Evolutionary conservation across 2,113 vertebrate genomes (phyloP).

Genomic region (Amphiprion ocellaris): DNA sequence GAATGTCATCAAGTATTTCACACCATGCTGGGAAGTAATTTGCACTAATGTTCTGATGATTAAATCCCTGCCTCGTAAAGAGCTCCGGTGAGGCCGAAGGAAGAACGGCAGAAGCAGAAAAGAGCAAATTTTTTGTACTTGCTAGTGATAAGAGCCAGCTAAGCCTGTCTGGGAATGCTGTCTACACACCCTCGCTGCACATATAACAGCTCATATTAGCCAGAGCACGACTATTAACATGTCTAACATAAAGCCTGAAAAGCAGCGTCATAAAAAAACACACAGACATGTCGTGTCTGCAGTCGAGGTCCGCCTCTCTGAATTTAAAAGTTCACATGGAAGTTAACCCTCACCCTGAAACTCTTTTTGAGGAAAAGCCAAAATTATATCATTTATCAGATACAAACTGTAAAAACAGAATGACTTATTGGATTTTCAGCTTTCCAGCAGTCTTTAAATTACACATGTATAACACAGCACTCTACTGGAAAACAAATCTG

Average conservation of each 20-base stretch:
- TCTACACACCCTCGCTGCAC: constrained; percentile 33
- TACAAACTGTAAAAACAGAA: too few relatives aligned
- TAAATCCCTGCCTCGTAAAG: constrained; percentile 31
- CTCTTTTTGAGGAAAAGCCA: too few relatives aligned
- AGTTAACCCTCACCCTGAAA: too few relatives aligned
- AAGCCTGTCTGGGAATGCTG: constrained; percentile 68
- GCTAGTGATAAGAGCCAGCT: constrained; percentile 56
- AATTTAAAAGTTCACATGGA: too few relatives aligned
- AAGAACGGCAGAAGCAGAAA: constrained; percentile 29
- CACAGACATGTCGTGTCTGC: neutral
- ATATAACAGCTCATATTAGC: constrained; percentile 34
- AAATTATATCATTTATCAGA: too few relatives aligned
- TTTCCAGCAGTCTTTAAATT: too few relatives aligned
- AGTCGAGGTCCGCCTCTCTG: too few relatives aligned
- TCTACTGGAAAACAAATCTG: too few relatives aligned
- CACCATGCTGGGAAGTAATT: constrained; percentile 51
- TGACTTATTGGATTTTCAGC: too few relatives aligned
- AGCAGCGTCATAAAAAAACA: neutral
- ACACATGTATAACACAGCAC: too few relatives aligned
- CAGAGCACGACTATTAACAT: constrained; percentile 23
- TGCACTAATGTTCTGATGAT: constrained; percentile 46
- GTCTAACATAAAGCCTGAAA: neutral
- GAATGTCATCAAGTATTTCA: constrained; percentile 38
- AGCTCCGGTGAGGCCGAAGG: constrained; percentile 28
- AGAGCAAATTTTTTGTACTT: constrained; percentile 34